These are phyloP conservation scores for Drosophila gunungcola DNA, from an alignment of 1,140 invertebrate species.

Conservation along the genomic window DNA sequence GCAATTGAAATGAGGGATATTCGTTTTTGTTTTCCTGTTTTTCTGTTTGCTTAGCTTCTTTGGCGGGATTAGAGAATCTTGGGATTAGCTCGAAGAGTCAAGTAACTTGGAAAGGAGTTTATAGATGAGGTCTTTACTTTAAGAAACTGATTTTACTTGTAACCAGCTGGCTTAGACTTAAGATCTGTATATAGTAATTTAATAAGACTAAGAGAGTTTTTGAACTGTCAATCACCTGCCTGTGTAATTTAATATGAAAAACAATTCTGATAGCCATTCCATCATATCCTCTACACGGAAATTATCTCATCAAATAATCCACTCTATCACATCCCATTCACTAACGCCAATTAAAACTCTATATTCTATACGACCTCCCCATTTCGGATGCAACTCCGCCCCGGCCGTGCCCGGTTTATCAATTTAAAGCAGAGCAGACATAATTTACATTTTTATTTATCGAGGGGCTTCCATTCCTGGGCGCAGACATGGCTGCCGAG, in stretches of 20 bases:
- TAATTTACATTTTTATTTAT: conserved; percentile 55
- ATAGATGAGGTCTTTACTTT: not conserved
- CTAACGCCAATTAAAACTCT: conserved; percentile 44
- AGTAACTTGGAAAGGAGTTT: conserved; percentile 15
- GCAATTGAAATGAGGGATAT: conserved; percentile 38
- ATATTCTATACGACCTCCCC: conserved; percentile 19
- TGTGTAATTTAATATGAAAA: too few species aligned
- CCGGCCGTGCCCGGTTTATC: conserved; percentile 31
- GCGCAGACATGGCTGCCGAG: conserved; percentile 47
- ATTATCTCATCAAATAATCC: conserved; percentile 31
- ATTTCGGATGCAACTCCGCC: conserved; percentile 30
- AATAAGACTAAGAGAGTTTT: not conserved
- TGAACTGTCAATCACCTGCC: too few species aligned
- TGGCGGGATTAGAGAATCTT: conserved; percentile 18
- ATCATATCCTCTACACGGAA: not conserved
- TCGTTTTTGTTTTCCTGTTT: not conserved
- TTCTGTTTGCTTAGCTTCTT: not conserved
- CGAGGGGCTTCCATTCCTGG: conserved; percentile 19
- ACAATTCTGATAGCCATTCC: too few species aligned
- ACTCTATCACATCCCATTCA: conserved; percentile 16
- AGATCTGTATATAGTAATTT: not conserved
- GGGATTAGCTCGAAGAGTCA: conserved; percentile 28
- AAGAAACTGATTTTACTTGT: not conserved
- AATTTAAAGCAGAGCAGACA: conserved; percentile 43
- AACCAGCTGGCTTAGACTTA: not conserved